These are phyloP conservation scores for Drosophila limbata DNA, from an alignment of 2,888 invertebrate genomes.

Conservation along the genomic window DNA sequence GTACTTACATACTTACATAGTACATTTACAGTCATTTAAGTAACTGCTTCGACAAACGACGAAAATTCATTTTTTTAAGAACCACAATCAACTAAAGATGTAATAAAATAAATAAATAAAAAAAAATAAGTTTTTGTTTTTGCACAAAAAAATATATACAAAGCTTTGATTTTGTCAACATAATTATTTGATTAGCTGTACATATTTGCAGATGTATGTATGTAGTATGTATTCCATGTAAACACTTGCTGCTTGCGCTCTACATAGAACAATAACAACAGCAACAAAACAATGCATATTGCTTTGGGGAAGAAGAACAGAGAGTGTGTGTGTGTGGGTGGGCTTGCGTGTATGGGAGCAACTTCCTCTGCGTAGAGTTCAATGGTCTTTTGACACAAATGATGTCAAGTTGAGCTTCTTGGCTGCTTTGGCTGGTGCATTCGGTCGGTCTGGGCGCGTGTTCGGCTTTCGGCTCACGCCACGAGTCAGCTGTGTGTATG, in stretches of 20 bases:
- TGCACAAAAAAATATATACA: no score
- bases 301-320: conserved; percentile 5
- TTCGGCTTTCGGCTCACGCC: conserved; percentile 40
- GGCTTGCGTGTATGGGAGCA: conserved; percentile 24
- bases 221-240: conserved; percentile 30
- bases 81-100: no score
- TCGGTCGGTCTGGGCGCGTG: conserved; percentile 19
- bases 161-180: neutral
- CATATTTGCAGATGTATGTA: neutral
- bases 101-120: no score
- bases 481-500: conserved; percentile 49
- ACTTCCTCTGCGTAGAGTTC: conserved; percentile 78
- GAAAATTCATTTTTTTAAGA: no score
- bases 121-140: no score
- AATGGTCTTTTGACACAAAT: conserved; percentile 85
- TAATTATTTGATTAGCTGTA: neutral
- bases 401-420: conserved; percentile 84
- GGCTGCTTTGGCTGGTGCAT: conserved; percentile 26
- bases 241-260: conserved; percentile 46
- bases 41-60: neutral
- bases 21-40: neutral
- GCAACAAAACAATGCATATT: conserved; percentile 30
- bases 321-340: conserved; percentile 2
- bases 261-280: conserved; percentile 35
- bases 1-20: neutral